Evolutionary conservation across 2,113 vertebrate genomes (phyloP).

Genomic region (Ophiodon elongatus): DNA sequence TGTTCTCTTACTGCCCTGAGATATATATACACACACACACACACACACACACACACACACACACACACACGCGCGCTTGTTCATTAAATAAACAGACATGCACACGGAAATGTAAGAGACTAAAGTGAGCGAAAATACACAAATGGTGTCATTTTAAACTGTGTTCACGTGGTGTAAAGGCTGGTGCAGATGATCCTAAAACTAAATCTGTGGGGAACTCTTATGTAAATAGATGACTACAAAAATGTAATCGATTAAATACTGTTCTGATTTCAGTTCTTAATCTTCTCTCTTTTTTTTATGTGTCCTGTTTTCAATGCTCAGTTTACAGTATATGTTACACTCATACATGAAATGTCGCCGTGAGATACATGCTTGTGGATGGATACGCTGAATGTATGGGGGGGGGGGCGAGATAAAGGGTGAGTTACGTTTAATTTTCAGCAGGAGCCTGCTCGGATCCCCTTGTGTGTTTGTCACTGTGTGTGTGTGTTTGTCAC

Average conservation of each 20-base stretch:
- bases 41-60: background rate
- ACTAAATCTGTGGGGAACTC: background rate
- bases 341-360: background rate
- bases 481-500: slow-evolving; percentile 7
- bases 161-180: background rate
- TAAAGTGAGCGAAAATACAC: background rate
- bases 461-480: slow-evolving; percentile 24
- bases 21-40: background rate
- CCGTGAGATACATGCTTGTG: slow-evolving; percentile 25
- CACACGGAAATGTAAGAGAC: background rate
- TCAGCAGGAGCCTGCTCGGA: slow-evolving; percentile 30
- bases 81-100: background rate
- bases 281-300: slow-evolving; percentile 18
- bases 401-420: slow-evolving; percentile 47
- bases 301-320: slow-evolving; percentile 16
- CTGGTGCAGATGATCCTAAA: background rate
- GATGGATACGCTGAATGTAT: slow-evolving; percentile 43
- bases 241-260: slow-evolving; percentile 50
- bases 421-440: slow-evolving; percentile 31
- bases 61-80: background rate
- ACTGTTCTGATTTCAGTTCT: slow-evolving; percentile 7
- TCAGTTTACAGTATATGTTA: slow-evolving; percentile 1
- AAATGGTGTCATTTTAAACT: slow-evolving; percentile 4
- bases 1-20: slow-evolving; percentile 83
- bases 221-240: slow-evolving; percentile 19